A percentile compares a stretch with the other conserved stretches of the same genome.
Evolutionary conservation across 2,113 vertebrate genomes (phyloP).

Genomic region (Sander vitreus): DNA sequence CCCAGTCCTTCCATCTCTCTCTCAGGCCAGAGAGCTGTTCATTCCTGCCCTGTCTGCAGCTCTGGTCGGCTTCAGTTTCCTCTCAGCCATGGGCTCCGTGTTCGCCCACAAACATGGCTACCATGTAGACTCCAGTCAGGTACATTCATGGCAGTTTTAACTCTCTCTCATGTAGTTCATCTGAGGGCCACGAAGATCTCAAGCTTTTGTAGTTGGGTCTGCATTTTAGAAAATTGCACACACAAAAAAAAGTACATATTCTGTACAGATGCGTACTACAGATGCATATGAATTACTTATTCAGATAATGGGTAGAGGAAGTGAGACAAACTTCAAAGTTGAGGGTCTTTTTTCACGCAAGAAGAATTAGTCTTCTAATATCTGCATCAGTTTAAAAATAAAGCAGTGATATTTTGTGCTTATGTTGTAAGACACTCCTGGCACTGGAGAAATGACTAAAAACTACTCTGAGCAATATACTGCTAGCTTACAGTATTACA

Average conservation of each 20-base stretch:
- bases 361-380: not conserved
- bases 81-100: slow-evolving; percentile 47
- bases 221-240: not conserved
- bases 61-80: slow-evolving; percentile 70
- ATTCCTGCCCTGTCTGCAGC: slow-evolving; percentile 60
- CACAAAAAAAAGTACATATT: not conserved
- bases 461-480: too few relatives aligned
- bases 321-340: not conserved
- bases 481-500: too few relatives aligned
- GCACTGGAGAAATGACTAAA: too few relatives aligned
- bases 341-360: not conserved
- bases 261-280: too few relatives aligned
- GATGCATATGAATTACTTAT: not conserved
- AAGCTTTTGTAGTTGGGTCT: not conserved
- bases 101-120: slow-evolving; percentile 62
- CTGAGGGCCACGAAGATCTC: not conserved
- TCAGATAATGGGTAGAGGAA: not conserved
- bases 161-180: not conserved
- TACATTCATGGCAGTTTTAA: not conserved
- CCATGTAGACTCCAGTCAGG: slow-evolving; percentile 56
- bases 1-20: slow-evolving; percentile 61
- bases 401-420: not conserved
- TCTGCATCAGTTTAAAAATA: not conserved
- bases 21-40: slow-evolving; percentile 54
- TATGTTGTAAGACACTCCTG: too few relatives aligned